phyloP scores from a whole-genome alignment of 2,888 invertebrate species.

The Acanthosepion pharaonis region DNA sequence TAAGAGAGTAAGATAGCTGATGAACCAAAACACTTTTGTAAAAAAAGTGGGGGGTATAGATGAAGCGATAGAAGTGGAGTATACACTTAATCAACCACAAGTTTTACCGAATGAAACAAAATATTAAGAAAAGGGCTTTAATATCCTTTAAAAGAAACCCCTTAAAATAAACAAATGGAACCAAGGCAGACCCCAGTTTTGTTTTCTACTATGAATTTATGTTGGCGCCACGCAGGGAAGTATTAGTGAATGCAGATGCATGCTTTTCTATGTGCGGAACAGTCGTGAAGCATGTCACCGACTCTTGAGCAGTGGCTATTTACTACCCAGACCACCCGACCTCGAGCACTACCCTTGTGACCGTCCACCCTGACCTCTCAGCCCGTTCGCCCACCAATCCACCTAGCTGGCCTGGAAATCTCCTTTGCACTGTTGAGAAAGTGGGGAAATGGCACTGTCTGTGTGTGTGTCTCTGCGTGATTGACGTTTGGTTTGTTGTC shows the following conservation, averaged over 20 bases:
- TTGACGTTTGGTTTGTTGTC: too few species aligned
- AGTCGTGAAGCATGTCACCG: background rate
- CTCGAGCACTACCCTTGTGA: background rate
- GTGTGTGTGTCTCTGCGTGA: background rate
- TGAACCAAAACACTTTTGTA: too few species aligned
- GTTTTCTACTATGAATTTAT: background rate
- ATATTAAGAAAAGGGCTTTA: background rate
- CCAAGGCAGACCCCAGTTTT: background rate
- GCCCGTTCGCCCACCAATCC: background rate
- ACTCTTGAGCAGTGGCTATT: background rate
- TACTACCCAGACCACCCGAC: background rate
- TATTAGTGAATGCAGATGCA: background rate
- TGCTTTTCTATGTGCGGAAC: background rate
- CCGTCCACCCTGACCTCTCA: background rate
- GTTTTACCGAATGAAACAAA: too few species aligned
- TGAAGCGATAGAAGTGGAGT: too few species aligned
- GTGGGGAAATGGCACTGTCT: background rate
- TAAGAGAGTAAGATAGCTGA: too few species aligned
- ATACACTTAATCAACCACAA: too few species aligned
- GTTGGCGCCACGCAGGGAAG: constrained; percentile 17
- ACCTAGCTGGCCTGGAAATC: background rate
- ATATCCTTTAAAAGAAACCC: background rate
- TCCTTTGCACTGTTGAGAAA: background rate
- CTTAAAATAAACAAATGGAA: background rate
- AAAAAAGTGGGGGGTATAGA: too few species aligned